Percentiles rank a stretch among this genome's conserved stretches.
phyloP scores from a whole-genome alignment of 2,888 invertebrate species.

The Platycnemis pennipes region DNA sequence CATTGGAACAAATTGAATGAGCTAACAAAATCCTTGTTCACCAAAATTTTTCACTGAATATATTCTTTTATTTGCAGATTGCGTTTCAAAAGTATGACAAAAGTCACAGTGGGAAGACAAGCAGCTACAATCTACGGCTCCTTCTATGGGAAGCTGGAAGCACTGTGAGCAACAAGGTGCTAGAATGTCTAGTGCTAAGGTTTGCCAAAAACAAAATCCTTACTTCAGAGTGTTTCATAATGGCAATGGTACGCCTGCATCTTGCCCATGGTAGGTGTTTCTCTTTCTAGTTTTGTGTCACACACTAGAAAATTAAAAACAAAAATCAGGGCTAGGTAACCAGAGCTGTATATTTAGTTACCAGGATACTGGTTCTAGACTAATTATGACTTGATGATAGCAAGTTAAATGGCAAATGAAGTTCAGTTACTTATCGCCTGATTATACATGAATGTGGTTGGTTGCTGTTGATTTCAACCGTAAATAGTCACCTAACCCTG shows the following conservation, averaged over 20 bases:
- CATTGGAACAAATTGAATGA: too few relatives aligned
- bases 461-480: too few relatives aligned
- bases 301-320: neutral
- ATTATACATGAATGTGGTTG: too few relatives aligned
- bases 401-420: too few relatives aligned
- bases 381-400: too few relatives aligned
- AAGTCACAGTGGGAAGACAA: conserved; percentile 81
- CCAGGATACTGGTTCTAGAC: too few relatives aligned
- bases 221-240: conserved; percentile 83
- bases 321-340: neutral
- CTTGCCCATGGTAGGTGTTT: conserved; percentile 82
- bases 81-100: conserved; percentile 84
- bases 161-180: conserved; percentile 88
- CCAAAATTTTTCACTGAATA: neutral
- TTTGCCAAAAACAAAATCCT: conserved; percentile 83
- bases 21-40: neutral
- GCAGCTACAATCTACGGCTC: conserved; percentile 84
- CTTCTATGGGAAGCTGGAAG: conserved; percentile 86
- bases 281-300: conserved; percentile 66
- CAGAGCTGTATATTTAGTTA: too few relatives aligned
- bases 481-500: too few relatives aligned
- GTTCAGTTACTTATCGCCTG: too few relatives aligned
- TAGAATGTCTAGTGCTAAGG: conserved; percentile 86
- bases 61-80: conserved; percentile 78
- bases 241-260: conserved; percentile 84